Conservation (phyloP, 1,140 invertebrate genomes). For the Sminthurides bifidus region DNA sequence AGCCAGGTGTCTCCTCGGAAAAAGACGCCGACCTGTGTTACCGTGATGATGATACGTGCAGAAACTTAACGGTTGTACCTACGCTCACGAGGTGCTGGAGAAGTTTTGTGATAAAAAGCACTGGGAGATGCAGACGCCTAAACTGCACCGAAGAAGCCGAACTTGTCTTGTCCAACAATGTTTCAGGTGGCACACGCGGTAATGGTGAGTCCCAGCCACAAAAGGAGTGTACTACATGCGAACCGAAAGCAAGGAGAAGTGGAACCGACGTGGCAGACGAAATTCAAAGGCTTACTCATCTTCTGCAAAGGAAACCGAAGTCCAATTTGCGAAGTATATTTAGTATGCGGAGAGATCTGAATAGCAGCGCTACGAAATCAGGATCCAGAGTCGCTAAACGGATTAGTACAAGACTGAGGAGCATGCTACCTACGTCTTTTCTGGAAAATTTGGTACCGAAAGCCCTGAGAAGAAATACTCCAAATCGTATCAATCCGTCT, state of each 20-base stretch:
- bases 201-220: too few relatives aligned
- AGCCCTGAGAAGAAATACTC: background rate
- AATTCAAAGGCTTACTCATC: constrained; percentile 1
- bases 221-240: too few relatives aligned
- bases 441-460: background rate
- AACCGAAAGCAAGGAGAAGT: too few relatives aligned
- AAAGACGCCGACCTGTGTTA: too few relatives aligned
- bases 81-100: background rate
- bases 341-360: background rate
- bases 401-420: background rate
- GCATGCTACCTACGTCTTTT: too few relatives aligned
- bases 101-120: background rate
- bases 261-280: too few relatives aligned
- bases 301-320: background rate
- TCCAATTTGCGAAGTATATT: constrained; percentile 1
- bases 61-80: too few relatives aligned
- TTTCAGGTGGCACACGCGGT: background rate
- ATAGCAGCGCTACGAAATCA: background rate
- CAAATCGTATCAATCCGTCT: background rate
- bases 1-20: too few relatives aligned
- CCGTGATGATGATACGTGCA: too few relatives aligned
- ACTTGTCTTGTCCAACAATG: background rate
- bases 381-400: background rate
- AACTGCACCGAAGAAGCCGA: background rate
- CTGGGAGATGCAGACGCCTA: background rate